phyloP scores from a whole-genome alignment of 2,797 vertebrate genomes.

The Natrix natrix region DNA sequence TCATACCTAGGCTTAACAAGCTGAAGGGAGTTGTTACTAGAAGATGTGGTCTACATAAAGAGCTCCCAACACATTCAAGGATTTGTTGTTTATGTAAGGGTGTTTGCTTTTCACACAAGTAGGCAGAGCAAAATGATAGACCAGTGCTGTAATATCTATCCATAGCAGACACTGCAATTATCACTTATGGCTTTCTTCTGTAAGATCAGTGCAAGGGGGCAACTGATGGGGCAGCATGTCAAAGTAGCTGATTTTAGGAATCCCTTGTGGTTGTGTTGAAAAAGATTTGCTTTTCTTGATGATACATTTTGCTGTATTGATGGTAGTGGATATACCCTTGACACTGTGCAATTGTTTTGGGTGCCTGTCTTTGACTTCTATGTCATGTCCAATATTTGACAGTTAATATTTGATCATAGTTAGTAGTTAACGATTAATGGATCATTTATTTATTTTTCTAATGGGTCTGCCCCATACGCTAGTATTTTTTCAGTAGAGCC shows the following conservation, averaged over 20 bases:
- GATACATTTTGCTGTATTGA: neutral
- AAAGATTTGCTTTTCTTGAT: neutral
- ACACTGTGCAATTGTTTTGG: neutral
- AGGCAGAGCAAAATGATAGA: slow-evolving; percentile 29
- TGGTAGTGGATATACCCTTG: neutral
- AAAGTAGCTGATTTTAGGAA: neutral
- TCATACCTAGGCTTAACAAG: slow-evolving; percentile 42
- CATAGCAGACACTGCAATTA: neutral
- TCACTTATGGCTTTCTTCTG: neutral
- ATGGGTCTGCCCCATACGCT: neutral
- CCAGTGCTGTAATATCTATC: neutral
- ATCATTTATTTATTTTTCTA: neutral
- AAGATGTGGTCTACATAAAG: slow-evolving; percentile 39
- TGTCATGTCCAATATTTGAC: neutral
- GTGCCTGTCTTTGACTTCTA: too few species aligned
- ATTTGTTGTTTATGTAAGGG: slow-evolving; percentile 36
- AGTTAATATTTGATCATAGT: neutral
- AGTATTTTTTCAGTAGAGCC: neutral
- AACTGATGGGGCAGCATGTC: neutral
- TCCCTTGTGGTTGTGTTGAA: neutral
- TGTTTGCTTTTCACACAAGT: slow-evolving; percentile 7
- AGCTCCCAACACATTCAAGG: slow-evolving; percentile 40
- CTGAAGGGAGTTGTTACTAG: neutral
- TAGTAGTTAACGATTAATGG: neutral
- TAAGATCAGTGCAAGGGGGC: neutral